Percentiles rank a stretch among this genome's conserved stretches.
Conservation (phyloP, 2,888 invertebrate genomes). For the Cotesia congregata region DNA sequence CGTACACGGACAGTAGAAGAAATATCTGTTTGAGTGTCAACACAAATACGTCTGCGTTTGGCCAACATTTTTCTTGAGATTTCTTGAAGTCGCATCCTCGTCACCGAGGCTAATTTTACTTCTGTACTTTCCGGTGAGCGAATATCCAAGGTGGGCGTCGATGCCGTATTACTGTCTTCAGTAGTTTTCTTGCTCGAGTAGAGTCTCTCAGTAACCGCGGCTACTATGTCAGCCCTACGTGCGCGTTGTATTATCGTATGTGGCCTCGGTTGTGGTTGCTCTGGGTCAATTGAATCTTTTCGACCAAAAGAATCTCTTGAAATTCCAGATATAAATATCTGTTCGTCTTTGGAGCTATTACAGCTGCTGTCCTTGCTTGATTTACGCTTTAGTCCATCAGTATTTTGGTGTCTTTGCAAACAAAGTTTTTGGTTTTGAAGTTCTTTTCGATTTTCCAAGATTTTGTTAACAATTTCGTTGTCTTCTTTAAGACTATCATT, state of each 20-base stretch:
- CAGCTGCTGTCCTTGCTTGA: conserved; percentile 62
- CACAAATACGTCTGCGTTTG: conserved; percentile 61
- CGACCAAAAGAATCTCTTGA: conserved; percentile 50
- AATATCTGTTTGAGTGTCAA: conserved; percentile 63
- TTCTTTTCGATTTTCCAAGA: conserved; percentile 31
- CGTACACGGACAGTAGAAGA: conserved; percentile 57
- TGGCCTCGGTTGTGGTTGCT: conserved; percentile 45
- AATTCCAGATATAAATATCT: conserved; percentile 49
- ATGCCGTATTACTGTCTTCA: conserved; percentile 53
- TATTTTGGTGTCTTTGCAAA: conserved; percentile 54
- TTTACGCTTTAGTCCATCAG: conserved; percentile 57
- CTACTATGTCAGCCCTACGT: conserved; percentile 79
- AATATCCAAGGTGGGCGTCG: conserved; percentile 50
- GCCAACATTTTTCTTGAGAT: conserved; percentile 66
- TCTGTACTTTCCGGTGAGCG: conserved; percentile 60
- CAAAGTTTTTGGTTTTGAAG: conserved; percentile 30
- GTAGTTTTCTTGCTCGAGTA: conserved; percentile 71
- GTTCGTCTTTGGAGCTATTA: conserved; percentile 61
- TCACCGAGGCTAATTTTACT: conserved; percentile 53
- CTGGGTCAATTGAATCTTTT: conserved; percentile 56
- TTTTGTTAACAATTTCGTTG: conserved; percentile 42
- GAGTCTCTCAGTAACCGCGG: conserved; percentile 79
- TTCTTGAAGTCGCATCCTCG: conserved; percentile 64
- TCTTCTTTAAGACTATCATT: conserved; percentile 22
- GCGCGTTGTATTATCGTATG: conserved; percentile 60